A percentile compares a stretch with the other conserved stretches of the same genome.
phyloP scores from a whole-genome alignment of 1,140 invertebrate species.

The Homarus americanus region DNA sequence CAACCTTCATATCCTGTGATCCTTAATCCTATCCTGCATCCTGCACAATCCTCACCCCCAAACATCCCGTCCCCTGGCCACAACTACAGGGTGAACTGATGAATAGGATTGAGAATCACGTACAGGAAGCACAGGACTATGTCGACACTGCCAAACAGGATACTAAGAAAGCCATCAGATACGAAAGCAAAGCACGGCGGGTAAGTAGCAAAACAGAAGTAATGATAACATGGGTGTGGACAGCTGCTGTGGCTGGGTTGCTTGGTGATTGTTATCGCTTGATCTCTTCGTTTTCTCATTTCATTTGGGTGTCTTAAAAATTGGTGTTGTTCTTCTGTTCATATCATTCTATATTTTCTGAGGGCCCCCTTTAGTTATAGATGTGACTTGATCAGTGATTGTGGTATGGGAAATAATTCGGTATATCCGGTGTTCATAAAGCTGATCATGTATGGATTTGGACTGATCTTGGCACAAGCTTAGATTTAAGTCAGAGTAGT shows the following conservation, averaged over 20 bases:
- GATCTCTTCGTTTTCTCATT: slow-evolving; percentile 43
- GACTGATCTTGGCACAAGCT: slow-evolving; percentile 47
- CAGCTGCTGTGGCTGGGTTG: slow-evolving; percentile 60
- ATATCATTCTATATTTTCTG: slow-evolving; percentile 30
- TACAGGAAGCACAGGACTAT: slow-evolving; percentile 82
- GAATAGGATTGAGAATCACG: slow-evolving; percentile 85
- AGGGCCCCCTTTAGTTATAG: slow-evolving; percentile 22
- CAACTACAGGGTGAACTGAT: slow-evolving; percentile 83
- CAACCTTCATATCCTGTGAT: slow-evolving; percentile 25
- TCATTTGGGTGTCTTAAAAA: slow-evolving; percentile 47
- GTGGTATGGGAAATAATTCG: not conserved
- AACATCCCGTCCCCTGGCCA: slow-evolving; percentile 38
- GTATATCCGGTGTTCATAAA: not conserved
- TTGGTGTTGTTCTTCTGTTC: slow-evolving; percentile 16
- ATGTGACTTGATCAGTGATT: slow-evolving; percentile 47
- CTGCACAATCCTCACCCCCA: slow-evolving; percentile 24
- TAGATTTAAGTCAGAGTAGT: slow-evolving; percentile 14
- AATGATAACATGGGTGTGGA: slow-evolving; percentile 42
- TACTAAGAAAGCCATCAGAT: slow-evolving; percentile 88
- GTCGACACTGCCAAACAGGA: slow-evolving; percentile 88
- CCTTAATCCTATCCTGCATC: slow-evolving; percentile 56
- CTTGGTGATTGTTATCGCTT: slow-evolving; percentile 59
- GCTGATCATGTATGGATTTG: not conserved
- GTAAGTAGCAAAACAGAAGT: slow-evolving; percentile 81
- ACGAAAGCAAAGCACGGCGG: slow-evolving; percentile 92